A percentile compares a stretch with the other conserved stretches of the same genome.
phyloP scores from a whole-genome alignment of 2,797 vertebrate genomes.

The Podargus strigoides region DNA sequence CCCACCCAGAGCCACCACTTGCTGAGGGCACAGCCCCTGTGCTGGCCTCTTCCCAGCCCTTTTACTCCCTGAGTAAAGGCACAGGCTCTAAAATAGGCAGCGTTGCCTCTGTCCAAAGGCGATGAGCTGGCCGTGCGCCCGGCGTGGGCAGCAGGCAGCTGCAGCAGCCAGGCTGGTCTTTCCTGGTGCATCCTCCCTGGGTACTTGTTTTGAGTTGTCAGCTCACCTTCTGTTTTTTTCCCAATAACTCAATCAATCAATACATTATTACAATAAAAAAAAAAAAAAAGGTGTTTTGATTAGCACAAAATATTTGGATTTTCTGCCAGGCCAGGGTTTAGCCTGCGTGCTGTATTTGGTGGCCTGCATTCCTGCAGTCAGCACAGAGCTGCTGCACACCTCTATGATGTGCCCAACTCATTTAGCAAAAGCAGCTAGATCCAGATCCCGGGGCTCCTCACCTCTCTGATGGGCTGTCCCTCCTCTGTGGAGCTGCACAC shows the following conservation, averaged over 20 bases:
- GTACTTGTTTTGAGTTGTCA: not conserved
- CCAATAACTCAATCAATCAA: not conserved
- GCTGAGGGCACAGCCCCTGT: not conserved
- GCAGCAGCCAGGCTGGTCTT: fast-evolving
- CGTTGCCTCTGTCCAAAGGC: not conserved
- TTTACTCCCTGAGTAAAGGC: not conserved
- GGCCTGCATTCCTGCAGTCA: not conserved
- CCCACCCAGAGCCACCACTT: not conserved
- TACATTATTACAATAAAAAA: not conserved
- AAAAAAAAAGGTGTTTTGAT: not conserved
- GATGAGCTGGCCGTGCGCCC: fast-evolving
- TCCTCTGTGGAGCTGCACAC: not conserved
- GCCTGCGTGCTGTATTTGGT: not conserved
- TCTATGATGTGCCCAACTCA: not conserved
- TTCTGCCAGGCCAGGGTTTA: not conserved
- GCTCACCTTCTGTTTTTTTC: not conserved
- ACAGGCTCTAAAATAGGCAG: not conserved
- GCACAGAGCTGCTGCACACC: not conserved
- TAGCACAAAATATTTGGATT: not conserved
- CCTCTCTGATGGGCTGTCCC: fast-evolving
- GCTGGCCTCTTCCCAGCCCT: not conserved
- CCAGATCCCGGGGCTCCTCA: not conserved
- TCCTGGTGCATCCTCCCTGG: not conserved
- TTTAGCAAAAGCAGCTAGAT: not conserved
- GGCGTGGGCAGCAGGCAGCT: not conserved